Evolutionary conservation across 1,140 invertebrate genomes (phyloP).

Genomic region (Drosophila mauritiana): DNA sequence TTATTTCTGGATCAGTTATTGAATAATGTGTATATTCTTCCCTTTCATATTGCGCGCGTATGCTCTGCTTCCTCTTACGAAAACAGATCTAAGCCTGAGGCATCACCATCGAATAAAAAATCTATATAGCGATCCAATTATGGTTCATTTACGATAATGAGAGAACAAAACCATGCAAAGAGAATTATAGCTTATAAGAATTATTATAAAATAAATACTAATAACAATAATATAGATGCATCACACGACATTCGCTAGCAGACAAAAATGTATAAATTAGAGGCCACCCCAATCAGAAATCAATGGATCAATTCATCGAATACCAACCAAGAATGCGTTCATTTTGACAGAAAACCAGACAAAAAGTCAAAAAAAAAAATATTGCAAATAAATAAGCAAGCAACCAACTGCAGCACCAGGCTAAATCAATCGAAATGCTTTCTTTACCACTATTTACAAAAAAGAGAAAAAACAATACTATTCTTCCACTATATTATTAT

Average conservation of each 20-base stretch:
- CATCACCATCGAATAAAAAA: conserved; percentile 49
- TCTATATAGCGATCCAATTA: conserved; percentile 65
- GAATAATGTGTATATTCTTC: conserved; percentile 70
- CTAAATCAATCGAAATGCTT: conserved; percentile 77
- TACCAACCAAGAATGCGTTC: conserved; percentile 81
- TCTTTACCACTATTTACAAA: conserved; percentile 73
- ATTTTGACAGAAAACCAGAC: conserved; percentile 66
- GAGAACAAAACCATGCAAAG: conserved; percentile 82
- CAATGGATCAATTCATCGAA: conserved; percentile 50
- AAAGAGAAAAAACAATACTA: conserved; percentile 55
- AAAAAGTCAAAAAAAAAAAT: conserved; percentile 41
- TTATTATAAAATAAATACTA: conserved; percentile 77
- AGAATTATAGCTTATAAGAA: conserved; percentile 85
- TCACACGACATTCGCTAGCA: conserved; percentile 80
- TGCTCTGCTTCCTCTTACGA: conserved; percentile 56
- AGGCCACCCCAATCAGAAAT: conserved; percentile 54
- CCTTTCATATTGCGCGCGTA: conserved; percentile 65
- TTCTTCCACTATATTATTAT: conserved; percentile 82
- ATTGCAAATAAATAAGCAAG: conserved; percentile 40
- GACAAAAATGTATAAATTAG: conserved; percentile 73
- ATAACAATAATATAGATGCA: conserved; percentile 81
- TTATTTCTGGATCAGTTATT: conserved; percentile 17
- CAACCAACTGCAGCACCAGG: conserved; percentile 25
- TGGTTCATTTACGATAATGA: conserved; percentile 75
- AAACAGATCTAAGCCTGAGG: conserved; percentile 68